A percentile compares a stretch with the other conserved stretches of the same genome.
Conservation (phyloP, 2,113 vertebrate species). For the Cromileptes altivelis region DNA sequence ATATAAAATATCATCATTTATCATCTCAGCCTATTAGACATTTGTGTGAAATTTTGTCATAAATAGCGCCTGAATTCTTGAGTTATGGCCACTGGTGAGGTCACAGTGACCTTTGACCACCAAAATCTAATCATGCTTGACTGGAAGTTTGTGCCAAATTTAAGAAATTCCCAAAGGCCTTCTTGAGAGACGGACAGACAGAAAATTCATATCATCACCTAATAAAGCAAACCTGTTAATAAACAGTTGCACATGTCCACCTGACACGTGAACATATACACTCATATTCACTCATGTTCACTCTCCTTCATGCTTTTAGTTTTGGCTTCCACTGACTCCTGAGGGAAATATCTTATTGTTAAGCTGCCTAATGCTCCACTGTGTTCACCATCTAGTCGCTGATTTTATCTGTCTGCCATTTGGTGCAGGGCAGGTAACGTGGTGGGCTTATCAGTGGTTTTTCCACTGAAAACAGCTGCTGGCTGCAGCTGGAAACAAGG, state of each 20-base stretch:
- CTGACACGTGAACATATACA: neutral
- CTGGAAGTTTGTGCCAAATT: too few species aligned
- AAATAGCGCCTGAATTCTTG: too few species aligned
- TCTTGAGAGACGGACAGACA: neutral
- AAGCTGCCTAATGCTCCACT: neutral
- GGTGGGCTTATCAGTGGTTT: too few species aligned
- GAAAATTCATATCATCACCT: neutral
- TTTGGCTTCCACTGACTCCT: neutral
- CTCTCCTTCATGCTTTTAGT: neutral
- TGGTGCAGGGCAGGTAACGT: neutral
- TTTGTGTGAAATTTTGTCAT: too few species aligned
- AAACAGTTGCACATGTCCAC: neutral
- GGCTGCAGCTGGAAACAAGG: neutral
- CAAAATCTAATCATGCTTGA: too few species aligned
- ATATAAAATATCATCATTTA: too few species aligned
- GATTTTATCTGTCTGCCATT: neutral
- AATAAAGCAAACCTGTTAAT: neutral
- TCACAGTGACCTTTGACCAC: too few species aligned
- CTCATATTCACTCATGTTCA: neutral
- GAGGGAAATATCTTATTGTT: neutral
- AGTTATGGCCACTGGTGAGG: too few species aligned
- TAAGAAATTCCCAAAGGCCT: too few species aligned
- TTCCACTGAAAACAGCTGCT: neutral
- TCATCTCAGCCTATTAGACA: too few species aligned
- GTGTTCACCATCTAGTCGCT: neutral